A percentile compares a stretch with the other conserved stretches of the same genome.
Conservation (phyloP, 2,797 vertebrate species). For the Molothrus ater region DNA sequence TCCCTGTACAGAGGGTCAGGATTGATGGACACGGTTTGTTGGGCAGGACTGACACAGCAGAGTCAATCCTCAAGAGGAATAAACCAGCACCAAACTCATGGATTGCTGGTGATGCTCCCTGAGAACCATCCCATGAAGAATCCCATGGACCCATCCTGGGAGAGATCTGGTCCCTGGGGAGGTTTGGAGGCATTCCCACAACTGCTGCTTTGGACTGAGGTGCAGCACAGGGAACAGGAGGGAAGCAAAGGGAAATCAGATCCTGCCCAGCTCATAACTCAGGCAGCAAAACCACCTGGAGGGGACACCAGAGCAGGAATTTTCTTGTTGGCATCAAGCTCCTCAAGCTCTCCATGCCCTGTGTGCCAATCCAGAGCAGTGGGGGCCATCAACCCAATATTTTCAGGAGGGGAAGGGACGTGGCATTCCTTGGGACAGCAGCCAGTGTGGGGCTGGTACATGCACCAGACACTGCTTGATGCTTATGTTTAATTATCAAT, state of each 20-base stretch:
- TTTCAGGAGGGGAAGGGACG: not conserved
- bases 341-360: not conserved
- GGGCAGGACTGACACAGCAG: accelerated
- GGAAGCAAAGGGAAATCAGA: not conserved
- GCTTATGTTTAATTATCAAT: not conserved
- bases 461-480: not conserved
- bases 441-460: not conserved
- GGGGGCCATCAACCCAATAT: not conserved
- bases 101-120: not conserved
- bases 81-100: not conserved
- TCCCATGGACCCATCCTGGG: not conserved
- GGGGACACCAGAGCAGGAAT: not conserved
- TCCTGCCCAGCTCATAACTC: not conserved
- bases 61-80: not conserved
- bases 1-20: accelerated
- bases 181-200: not conserved
- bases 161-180: not conserved
- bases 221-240: not conserved
- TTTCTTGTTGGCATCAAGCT: not conserved
- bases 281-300: not conserved
- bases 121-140: not conserved
- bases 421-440: not conserved
- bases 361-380: not conserved
- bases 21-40: too few relatives aligned
- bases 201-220: not conserved